Evolutionary conservation across 2,113 vertebrate genomes (phyloP).

Genomic region (Oryzias javanicus): DNA sequence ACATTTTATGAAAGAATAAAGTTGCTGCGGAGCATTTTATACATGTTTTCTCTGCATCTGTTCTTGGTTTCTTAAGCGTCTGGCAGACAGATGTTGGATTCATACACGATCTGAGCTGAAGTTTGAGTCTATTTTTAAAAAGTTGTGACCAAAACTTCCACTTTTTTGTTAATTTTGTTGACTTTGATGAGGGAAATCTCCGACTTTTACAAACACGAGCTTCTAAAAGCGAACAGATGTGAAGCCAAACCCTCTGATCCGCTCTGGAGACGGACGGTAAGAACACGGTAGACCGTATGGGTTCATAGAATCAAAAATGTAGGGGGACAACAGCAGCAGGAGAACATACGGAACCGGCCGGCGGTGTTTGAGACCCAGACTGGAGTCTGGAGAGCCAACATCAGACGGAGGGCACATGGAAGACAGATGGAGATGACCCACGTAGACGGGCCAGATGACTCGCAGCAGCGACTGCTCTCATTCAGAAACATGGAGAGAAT

Average conservation of each 20-base stretch:
- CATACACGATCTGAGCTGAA: too few species aligned
- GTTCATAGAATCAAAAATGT: conserved; percentile 14
- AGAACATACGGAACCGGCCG: conserved; percentile 17
- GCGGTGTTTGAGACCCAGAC: conserved; percentile 25
- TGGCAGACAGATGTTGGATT: conserved; percentile 18
- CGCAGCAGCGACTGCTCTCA: not conserved
- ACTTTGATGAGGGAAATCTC: not conserved
- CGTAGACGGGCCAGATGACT: conserved; percentile 21
- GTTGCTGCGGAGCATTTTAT: not conserved
- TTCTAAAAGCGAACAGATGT: conserved; percentile 37
- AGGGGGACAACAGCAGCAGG: conserved; percentile 1
- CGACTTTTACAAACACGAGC: conserved; percentile 2
- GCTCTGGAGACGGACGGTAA: conserved; percentile 8
- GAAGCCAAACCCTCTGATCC: conserved; percentile 21
- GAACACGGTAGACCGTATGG: conserved; percentile 14
- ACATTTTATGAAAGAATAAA: too few species aligned
- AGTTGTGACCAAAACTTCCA: not conserved
- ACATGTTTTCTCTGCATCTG: not conserved
- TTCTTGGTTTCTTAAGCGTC: conserved; percentile 14
- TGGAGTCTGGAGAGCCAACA: not conserved
- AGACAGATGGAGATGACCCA: conserved; percentile 8
- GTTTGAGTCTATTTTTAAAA: too few species aligned
- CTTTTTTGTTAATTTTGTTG: not conserved
- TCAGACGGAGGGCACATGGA: conserved; percentile 26
- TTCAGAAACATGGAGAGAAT: not conserved